Conservation (phyloP, 2,113 vertebrate genomes). For the Ceyx margarethae region DNA sequence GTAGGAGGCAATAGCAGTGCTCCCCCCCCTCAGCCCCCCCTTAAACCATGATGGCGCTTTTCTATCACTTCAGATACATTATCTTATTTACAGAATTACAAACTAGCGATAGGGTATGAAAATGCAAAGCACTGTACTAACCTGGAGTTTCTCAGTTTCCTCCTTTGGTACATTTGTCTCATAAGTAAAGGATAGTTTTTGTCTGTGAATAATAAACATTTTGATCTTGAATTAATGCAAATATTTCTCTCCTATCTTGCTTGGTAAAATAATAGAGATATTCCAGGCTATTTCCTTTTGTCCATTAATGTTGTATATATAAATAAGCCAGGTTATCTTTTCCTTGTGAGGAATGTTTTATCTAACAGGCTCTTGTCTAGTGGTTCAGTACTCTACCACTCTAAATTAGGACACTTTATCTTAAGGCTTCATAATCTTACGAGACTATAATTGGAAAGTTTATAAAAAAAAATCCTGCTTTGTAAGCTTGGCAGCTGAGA, state of each 20-base stretch:
- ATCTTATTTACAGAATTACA: constrained; percentile 49
- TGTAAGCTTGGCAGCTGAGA: constrained; percentile 83
- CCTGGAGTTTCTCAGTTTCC: constrained; percentile 37
- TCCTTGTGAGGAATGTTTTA: constrained; percentile 78
- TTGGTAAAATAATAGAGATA: constrained; percentile 68
- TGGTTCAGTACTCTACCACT: constrained; percentile 72
- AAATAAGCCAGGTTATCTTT: constrained; percentile 82
- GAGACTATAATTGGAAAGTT: constrained; percentile 87
- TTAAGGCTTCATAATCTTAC: constrained; percentile 85
- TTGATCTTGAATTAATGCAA: constrained; percentile 65
- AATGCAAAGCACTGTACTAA: constrained; percentile 39
- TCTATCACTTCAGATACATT: constrained; percentile 2
- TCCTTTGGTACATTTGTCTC: constrained; percentile 45
- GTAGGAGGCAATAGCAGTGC: not conserved
- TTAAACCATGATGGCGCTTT: not conserved
- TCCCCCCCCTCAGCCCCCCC: not conserved
- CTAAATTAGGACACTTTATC: constrained; percentile 87
- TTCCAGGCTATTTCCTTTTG: constrained; percentile 58
- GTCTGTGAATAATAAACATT: constrained; percentile 62
- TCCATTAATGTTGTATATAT: constrained; percentile 77
- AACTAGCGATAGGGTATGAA: not conserved
- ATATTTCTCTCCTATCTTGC: constrained; percentile 31
- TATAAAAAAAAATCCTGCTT: constrained; percentile 78
- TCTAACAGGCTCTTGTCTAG: constrained; percentile 76
- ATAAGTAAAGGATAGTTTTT: constrained; percentile 48